Base-by-base conservation (phyloP, 2,797 vertebrate genomes). In the Rhynchonycteris naso region DNA sequence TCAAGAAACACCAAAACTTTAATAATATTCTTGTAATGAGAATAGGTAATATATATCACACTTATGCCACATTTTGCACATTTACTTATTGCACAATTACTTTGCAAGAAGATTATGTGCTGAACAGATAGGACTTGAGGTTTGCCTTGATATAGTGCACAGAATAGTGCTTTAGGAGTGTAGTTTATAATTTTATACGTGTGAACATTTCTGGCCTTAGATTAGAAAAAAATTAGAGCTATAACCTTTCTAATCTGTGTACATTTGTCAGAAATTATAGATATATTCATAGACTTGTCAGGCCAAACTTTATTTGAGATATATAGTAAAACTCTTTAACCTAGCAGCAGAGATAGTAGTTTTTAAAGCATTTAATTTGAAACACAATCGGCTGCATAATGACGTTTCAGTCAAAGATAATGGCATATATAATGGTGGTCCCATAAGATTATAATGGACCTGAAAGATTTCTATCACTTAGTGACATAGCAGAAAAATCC, bases 71-170 rank as follows among this genome's bases (percentile, higher is more conserved):
- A 28, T 88, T 96, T 96, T 93, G 71, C 26, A 47, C 21, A 74
- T 90, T 91, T 88, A 61, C n/a, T 87, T 93, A 76, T n/a, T 85
- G 69, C 50, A 75, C 61, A 69, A 1, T 93, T 84, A 85, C 33
- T 95, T 56, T 78, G 38, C 24, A n/a, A 78, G 33, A 66, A 50
- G 22, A n/a, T 59, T 52, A 47, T 58, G 0, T 85, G 12, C 72
- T 56, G n/a, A 93, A 56, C 8, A 88, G 68, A 47, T 92, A 24
- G 12, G 24, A 24, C 18, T 89, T 79, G 47, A 65, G 33, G 28
- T 88, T 96, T 72, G 22, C 68, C 21, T 61, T 88, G 43, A 91
- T 90, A 85, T 93, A 54, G 18, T 95, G 35, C 5, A 84, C 22
- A 81, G 86, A 93, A 14, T 65, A 81, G 13, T 96, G 69, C 13